Evolutionary conservation across 2,888 invertebrate genomes (phyloP).

Genomic region (Drepana falcataria): DNA sequence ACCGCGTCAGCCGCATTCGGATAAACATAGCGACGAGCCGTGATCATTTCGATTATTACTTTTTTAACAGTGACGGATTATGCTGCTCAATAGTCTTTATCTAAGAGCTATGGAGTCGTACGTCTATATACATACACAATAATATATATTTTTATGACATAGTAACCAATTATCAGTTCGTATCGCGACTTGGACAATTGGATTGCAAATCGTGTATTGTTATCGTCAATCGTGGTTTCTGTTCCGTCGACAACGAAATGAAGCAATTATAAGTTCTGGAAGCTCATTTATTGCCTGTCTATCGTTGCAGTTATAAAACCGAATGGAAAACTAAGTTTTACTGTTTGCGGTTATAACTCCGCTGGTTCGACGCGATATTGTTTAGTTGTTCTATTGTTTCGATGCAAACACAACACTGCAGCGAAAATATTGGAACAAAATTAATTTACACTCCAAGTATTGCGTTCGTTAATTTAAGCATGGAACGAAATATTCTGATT

Average conservation of each 20-base stretch:
- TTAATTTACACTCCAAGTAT: neutral
- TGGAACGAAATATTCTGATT: neutral
- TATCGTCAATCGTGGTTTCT: constrained; percentile 18
- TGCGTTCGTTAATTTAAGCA: neutral
- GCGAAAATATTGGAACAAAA: neutral
- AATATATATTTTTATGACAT: constrained; percentile 9
- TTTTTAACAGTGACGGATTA: constrained; percentile 41
- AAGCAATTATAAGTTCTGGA: constrained; percentile 76
- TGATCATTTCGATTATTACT: constrained; percentile 46
- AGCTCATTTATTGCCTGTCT: constrained; percentile 74
- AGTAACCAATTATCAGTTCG: constrained; percentile 8
- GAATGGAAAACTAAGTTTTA: constrained; percentile 61
- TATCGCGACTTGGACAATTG: constrained; percentile 39
- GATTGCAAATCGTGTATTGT: constrained; percentile 40
- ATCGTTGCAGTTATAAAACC: constrained; percentile 68
- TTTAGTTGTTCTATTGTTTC: constrained; percentile 33
- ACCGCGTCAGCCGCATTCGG: constrained; percentile 28
- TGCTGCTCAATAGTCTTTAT: neutral
- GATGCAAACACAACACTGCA: constrained; percentile 2
- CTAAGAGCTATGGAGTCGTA: too few species aligned
- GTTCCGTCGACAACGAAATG: constrained; percentile 57
- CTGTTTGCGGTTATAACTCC: constrained; percentile 49
- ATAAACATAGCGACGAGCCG: constrained; percentile 39
- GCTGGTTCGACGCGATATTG: constrained; percentile 20
- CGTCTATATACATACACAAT: too few species aligned